Percentiles rank a stretch among this genome's conserved stretches.
These are phyloP conservation scores for Eremobia ochroleuca DNA, from an alignment of 2,888 invertebrate species.

Conservation along the genomic window DNA sequence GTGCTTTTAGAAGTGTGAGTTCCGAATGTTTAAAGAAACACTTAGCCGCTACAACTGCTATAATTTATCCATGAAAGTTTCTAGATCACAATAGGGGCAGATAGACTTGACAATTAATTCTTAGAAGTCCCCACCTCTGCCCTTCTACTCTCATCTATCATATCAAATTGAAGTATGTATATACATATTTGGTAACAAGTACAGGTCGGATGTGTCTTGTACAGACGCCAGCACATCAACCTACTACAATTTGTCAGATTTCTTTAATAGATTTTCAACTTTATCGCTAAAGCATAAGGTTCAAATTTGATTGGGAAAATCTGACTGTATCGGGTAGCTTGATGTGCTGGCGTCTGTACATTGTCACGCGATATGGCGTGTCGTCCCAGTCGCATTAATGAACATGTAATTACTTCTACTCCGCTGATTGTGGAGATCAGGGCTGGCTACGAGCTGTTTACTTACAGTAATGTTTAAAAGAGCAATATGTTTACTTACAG, in stretches of 20 bases:
- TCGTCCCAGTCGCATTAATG: conserved; percentile 82
- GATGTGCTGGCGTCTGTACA: too few species aligned
- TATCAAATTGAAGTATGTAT: conserved; percentile 72
- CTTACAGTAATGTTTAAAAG: conserved; percentile 20
- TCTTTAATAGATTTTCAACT: too few species aligned
- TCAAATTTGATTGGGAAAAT: too few species aligned
- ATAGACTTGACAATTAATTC: not conserved
- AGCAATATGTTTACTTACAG: conserved; percentile 10
- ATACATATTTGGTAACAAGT: conserved; percentile 80
- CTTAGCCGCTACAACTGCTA: not conserved
- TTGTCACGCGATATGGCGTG: conserved; percentile 87
- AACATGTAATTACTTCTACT: conserved; percentile 86
- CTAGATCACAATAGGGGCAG: not conserved
- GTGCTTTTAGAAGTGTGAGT: not conserved
- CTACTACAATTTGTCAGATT: too few species aligned
- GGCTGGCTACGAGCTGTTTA: conserved; percentile 62
- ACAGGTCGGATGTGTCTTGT: conserved; percentile 71
- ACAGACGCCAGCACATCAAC: too few species aligned
- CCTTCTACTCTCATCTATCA: conserved; percentile 66
- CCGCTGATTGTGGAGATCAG: conserved; percentile 77
- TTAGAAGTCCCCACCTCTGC: not conserved
- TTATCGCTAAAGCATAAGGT: too few species aligned
- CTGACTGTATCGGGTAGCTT: too few species aligned
- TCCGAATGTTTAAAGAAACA: not conserved
- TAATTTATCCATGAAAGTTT: not conserved